Percentiles rank a stretch among this genome's conserved stretches.
Evolutionary conservation across 2,797 vertebrate genomes (phyloP).

Genomic region (Crossoptilon crossoptilon): DNA sequence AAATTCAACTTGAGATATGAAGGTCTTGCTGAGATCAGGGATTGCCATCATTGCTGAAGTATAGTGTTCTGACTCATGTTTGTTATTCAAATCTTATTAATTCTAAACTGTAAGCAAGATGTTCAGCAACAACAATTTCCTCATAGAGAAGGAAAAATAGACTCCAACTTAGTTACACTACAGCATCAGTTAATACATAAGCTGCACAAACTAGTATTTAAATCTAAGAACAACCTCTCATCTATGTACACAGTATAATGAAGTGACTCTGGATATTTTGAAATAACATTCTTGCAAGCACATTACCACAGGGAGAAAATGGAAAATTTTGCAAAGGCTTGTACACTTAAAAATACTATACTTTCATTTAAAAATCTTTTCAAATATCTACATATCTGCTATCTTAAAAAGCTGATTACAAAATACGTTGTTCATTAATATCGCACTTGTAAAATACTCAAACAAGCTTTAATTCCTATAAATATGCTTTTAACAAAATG

Average conservation of each 20-base stretch:
- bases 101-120: neutral
- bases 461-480: neutral
- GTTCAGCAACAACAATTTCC: neutral
- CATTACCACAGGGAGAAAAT: neutral
- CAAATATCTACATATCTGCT: neutral
- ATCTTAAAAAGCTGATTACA: neutral
- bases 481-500: neutral
- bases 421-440: neutral
- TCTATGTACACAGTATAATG: neutral
- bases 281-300: neutral
- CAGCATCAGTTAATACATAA: neutral
- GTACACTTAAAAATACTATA: neutral
- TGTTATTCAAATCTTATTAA: neutral
- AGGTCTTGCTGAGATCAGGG: neutral
- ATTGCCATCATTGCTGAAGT: neutral
- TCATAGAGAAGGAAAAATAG: neutral
- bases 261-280: neutral
- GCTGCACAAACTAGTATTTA: neutral
- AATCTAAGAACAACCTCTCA: neutral
- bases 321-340: neutral
- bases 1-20: neutral
- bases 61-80: neutral
- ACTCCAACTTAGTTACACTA: neutral
- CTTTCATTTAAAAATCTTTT: too few relatives aligned
- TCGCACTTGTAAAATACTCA: neutral